Evolutionary conservation across 2,797 vertebrate species (phyloP).

Genomic region (Ptychadena robeensis): DNA sequence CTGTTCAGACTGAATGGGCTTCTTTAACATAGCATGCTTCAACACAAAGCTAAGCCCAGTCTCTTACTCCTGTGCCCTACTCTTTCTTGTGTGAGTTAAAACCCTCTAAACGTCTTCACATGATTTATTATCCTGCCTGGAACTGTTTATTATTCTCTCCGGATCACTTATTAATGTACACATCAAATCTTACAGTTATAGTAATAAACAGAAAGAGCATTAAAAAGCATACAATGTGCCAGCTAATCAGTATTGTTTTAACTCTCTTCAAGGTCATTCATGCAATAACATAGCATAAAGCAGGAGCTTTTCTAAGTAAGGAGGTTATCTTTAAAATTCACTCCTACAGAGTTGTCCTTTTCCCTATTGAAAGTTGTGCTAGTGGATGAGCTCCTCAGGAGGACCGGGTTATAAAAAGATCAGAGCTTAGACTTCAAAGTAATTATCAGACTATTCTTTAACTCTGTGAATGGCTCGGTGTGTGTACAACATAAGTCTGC

Average conservation of each 20-base stretch:
- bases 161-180: not conserved
- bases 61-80: not conserved
- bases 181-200: not conserved
- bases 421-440: not conserved
- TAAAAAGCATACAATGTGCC: not conserved
- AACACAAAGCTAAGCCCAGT: not conserved
- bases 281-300: not conserved
- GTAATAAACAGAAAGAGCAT: constrained; percentile 3
- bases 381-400: not conserved
- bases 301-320: not conserved
- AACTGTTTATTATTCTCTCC: not conserved
- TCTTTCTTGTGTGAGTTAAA: not conserved
- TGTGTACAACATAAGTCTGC: not conserved
- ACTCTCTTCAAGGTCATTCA: not conserved
- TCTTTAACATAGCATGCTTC: too few species aligned
- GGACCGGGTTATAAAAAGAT: not conserved
- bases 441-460: not conserved
- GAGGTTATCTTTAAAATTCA: not conserved
- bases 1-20: too few species aligned
- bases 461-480: not conserved
- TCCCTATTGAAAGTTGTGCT: not conserved
- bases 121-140: constrained; percentile 1
- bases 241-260: not conserved
- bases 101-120: not conserved
- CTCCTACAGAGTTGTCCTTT: not conserved